Conservation (phyloP, 2,888 invertebrate genomes). For the Calliopum simillimum region DNA sequence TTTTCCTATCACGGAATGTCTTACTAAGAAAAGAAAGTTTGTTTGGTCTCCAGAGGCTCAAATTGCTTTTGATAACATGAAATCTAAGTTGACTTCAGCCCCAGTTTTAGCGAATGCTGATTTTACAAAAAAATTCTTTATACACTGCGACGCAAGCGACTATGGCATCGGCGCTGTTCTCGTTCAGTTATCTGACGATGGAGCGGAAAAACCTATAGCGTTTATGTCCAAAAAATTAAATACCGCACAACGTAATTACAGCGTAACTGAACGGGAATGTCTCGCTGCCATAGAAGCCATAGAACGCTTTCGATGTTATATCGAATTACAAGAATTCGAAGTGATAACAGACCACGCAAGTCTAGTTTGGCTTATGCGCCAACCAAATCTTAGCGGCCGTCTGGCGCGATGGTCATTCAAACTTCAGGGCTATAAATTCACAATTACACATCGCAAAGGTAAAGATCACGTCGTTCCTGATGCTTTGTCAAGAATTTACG, state of each 20-base stretch:
- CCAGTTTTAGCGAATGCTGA: conserved; percentile 40
- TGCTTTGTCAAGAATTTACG: conserved; percentile 1
- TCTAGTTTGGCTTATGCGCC: conserved; percentile 19
- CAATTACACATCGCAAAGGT: conserved; percentile 27
- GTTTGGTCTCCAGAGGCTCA: conserved; percentile 37
- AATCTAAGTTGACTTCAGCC: conserved; percentile 32
- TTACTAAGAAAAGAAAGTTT: conserved; percentile 28
- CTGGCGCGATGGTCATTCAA: conserved; percentile 20
- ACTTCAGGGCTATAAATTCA: conserved; percentile 26
- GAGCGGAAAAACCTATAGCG: too few relatives aligned
- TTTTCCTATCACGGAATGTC: conserved; percentile 34
- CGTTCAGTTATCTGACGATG: too few relatives aligned
- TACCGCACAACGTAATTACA: too few relatives aligned
- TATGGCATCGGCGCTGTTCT: too few relatives aligned
- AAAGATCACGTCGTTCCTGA: conserved; percentile 26
- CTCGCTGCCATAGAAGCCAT: too few relatives aligned
- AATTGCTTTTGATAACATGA: conserved; percentile 34
- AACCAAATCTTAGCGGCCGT: conserved; percentile 14
- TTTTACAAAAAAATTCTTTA: conserved; percentile 34
- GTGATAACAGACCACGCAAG: conserved; percentile 24
- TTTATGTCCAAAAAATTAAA: too few relatives aligned
- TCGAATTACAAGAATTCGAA: conserved; percentile 11
- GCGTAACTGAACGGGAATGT: too few relatives aligned
- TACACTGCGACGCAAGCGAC: too few relatives aligned
- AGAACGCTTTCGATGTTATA: too few relatives aligned